These are phyloP conservation scores for Dipodomys merriami DNA, from an alignment of 2,113 vertebrate genomes.

Conservation along the genomic window DNA sequence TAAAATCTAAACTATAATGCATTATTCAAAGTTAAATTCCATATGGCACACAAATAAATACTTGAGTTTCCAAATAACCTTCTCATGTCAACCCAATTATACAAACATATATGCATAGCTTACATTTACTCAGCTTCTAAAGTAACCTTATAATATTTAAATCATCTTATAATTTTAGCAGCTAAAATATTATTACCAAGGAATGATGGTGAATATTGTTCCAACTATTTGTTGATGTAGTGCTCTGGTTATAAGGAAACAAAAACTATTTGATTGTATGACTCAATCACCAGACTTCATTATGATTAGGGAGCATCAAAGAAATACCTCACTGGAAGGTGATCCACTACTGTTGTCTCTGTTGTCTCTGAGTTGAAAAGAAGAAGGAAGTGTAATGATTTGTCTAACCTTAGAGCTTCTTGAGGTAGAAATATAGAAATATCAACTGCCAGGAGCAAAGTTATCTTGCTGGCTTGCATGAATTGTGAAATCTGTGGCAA, in stretches of 20 bases:
- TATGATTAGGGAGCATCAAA: neutral
- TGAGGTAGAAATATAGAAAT: conserved; percentile 65
- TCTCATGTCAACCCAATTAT: conserved; percentile 47
- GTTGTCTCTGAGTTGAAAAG: conserved; percentile 79
- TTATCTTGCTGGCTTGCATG: neutral
- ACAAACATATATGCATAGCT: conserved; percentile 55
- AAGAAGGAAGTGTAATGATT: conserved; percentile 75
- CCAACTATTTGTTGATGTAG: conserved; percentile 35
- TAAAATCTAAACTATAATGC: conserved; percentile 66
- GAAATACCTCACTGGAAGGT: conserved; percentile 33
- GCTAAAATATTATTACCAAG: conserved; percentile 54
- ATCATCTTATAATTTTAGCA: conserved; percentile 25
- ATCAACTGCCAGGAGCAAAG: conserved; percentile 71
- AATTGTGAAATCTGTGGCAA: conserved; percentile 63
- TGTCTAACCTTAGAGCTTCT: conserved; percentile 61
- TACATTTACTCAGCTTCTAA: conserved; percentile 45
- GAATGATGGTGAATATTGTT: conserved; percentile 30
- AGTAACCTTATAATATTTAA: neutral
- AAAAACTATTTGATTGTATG: neutral
- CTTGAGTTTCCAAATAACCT: conserved; percentile 26
- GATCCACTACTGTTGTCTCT: conserved; percentile 71
- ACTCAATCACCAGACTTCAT: neutral
- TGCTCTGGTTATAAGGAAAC: conserved; percentile 50
- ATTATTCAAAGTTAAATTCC: conserved; percentile 48
- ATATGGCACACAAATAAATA: conserved; percentile 53